These are phyloP conservation scores for Mustela nigripes DNA, from an alignment of 2,113 vertebrate genomes.

Conservation along the genomic window DNA sequence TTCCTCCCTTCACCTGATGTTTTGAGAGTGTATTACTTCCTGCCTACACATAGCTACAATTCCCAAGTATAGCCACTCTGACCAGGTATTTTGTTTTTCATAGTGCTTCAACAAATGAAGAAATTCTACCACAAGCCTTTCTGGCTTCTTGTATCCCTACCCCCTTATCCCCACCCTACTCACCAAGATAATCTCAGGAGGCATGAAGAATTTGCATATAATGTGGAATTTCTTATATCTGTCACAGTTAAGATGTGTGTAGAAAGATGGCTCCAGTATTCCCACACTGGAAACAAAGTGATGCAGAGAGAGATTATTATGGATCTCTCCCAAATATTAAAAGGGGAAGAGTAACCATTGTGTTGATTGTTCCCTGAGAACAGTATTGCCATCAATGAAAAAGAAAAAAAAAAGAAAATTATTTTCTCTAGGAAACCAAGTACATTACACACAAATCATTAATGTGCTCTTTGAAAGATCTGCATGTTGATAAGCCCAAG, in stretches of 20 bases:
- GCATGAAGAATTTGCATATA: background rate
- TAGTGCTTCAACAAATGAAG: background rate
- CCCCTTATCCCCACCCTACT: background rate
- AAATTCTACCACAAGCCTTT: background rate
- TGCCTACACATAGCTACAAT: background rate
- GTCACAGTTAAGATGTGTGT: background rate
- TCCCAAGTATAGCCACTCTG: background rate
- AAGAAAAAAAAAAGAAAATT: background rate
- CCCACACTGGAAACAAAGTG: fast-evolving
- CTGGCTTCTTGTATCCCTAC: background rate
- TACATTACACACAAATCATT: background rate
- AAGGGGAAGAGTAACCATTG: background rate
- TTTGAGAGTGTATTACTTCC: background rate
- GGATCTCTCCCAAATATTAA: background rate
- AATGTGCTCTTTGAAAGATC: background rate
- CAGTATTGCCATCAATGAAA: background rate
- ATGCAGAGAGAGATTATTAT: no score
- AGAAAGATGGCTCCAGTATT: background rate
- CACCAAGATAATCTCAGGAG: background rate
- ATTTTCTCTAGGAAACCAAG: constrained; percentile 32
- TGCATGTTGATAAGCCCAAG: background rate
- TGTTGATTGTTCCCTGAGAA: background rate
- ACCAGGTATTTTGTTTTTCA: background rate
- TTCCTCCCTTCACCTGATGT: background rate
- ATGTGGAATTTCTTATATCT: background rate